Base-by-base conservation (phyloP, 2,888 invertebrate genomes). In the Eumacrocentrus americanus region DNA sequence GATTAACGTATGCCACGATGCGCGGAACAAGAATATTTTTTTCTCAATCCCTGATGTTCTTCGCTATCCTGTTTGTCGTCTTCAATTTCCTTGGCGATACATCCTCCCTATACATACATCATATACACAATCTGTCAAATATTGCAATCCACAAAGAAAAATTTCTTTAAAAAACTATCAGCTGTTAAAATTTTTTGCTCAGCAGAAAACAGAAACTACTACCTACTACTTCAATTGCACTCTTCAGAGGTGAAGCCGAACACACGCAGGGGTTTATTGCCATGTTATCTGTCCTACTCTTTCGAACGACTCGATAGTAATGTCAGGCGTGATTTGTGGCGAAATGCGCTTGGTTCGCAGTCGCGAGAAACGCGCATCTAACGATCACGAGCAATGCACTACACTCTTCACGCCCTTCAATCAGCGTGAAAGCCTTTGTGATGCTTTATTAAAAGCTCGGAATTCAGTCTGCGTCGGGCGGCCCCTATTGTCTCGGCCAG, bases 361-460 rank as follows among this genome's bases (percentile, higher is more conserved):
- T 52, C 37, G 38, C 40, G 58, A 62, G 59, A 66, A 65, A 60
- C 62, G 65, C 50, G 55, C 60, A 38, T 38, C 52, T 38, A 50
- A 51, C 50, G 58, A 60, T 50, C 55, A 29, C n/a, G n/a, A 58
- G 51, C 40, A 59, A 58, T 44, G 14, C 55, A 59, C 53, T 62
- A n/a, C n/a, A n/a, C n/a, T n/a, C 61, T 75, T 75, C 74, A 75
- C 75, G 75, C 73, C 72, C 71, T 70, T 75, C 75, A 75, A 71
- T 71, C 71, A 70, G 69, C 67, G 70, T 71, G 58, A 61, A 54
- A 55, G 37, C 35, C 34, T 48, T 54, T 42, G 48, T 22, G 62
- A 42, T 62, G 51, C 55, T 67, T 60, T 58, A 63, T 67, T 67
- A 65, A 62, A 65, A 50, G 57, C 46, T 55, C 48, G 54, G 53